A percentile compares a stretch with the other conserved stretches of the same genome.
phyloP scores from a whole-genome alignment of 2,113 vertebrate genomes.

The Podarcis muralis region DNA sequence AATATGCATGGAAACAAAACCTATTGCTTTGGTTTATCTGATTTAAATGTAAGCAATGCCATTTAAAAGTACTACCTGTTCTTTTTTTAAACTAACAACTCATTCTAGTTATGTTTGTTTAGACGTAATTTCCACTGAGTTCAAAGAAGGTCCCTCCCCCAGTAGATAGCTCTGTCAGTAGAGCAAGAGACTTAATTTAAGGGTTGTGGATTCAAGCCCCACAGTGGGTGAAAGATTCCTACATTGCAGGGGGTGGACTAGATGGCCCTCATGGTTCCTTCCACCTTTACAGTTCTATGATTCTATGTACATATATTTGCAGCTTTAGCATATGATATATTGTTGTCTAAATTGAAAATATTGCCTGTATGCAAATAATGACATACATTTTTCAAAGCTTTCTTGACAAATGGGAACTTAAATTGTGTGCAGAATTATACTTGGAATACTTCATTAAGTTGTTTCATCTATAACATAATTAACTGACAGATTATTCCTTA shows the following conservation, averaged over 20 bases:
- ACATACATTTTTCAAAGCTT: background rate
- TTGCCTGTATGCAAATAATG: conserved; percentile 1
- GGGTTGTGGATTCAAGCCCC: too few species aligned
- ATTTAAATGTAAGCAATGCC: background rate
- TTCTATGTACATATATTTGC: background rate
- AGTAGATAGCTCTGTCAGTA: background rate
- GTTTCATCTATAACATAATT: background rate
- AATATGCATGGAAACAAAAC: background rate
- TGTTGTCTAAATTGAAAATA: background rate
- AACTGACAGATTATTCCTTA: background rate
- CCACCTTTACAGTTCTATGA: too few species aligned
- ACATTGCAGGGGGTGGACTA: too few species aligned
- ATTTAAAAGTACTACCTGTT: background rate
- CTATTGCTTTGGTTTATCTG: background rate
- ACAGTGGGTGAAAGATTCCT: too few species aligned
- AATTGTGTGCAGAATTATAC: background rate
- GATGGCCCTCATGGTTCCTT: too few species aligned
- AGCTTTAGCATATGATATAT: background rate
- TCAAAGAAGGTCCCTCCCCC: background rate
- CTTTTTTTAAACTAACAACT: background rate
- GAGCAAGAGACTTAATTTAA: too few species aligned
- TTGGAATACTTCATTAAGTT: background rate
- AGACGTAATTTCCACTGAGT: background rate
- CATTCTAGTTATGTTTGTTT: background rate
- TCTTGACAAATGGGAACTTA: background rate